A percentile compares a stretch with the other conserved stretches of the same genome.
Conservation (phyloP, 2,888 invertebrate genomes). For the Synanthedon formicaeformis region DNA sequence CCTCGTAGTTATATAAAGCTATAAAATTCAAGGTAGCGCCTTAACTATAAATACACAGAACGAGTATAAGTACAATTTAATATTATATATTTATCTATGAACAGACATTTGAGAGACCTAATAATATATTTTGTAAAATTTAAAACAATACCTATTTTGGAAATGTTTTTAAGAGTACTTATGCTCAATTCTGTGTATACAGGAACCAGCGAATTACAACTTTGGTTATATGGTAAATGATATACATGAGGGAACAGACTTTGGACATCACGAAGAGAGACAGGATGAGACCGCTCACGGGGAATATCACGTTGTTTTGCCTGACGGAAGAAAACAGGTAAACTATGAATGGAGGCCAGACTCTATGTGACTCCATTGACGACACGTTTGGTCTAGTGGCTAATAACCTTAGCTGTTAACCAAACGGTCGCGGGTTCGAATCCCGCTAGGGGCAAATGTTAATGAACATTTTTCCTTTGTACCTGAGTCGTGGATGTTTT, state of each 20-base stretch:
- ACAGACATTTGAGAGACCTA: background rate
- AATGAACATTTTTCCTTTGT: too few species aligned
- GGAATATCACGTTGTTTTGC: constrained; percentile 74
- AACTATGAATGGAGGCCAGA: background rate
- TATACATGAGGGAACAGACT: constrained; percentile 72
- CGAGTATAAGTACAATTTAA: constrained; percentile 22
- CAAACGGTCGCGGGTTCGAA: too few species aligned
- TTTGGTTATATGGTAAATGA: constrained; percentile 76
- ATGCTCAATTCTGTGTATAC: constrained; percentile 27
- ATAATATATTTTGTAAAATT: background rate
- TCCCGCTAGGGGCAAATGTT: too few species aligned
- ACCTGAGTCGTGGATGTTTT: too few species aligned
- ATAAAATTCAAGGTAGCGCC: background rate
- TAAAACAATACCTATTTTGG: background rate
- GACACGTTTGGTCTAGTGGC: too few species aligned
- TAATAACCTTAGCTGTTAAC: too few species aligned
- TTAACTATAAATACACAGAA: constrained; percentile 12
- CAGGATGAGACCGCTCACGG: constrained; percentile 73
- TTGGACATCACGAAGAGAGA: constrained; percentile 74
- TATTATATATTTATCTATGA: background rate
- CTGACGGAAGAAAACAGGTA: constrained; percentile 75
- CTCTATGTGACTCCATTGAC: too few species aligned
- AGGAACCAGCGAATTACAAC: constrained; percentile 76
- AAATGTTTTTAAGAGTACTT: constrained; percentile 17
- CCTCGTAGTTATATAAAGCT: too few species aligned